Base-by-base conservation (phyloP, 2,113 vertebrate genomes). In the Elgaria multicarinata region DNA sequence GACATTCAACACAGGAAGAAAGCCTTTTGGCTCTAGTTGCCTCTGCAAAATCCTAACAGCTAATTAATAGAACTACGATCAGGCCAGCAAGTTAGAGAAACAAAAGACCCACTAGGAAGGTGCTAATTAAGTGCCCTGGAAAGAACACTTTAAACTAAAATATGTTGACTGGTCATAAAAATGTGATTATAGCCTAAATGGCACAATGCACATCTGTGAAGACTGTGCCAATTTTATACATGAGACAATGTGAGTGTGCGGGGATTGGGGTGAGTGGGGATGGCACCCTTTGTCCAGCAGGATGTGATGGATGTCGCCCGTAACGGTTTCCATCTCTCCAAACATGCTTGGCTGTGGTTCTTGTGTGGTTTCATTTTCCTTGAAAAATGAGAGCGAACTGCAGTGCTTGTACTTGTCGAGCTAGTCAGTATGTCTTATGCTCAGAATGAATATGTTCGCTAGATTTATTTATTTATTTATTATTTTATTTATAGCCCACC, bases 21-120 rank as follows among this genome's bases (percentile, higher is more conserved):
- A 87, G 3, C 3, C 14, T 89, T 88, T 92, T 84, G 84, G 92
- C 76, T 87, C 44, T 3, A 50, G 82, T 72, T 91, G 88, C 86
- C 91, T 90, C 72, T 67, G 33, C n/a, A 85, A 33, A 80, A n/a
- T 55, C 92, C 78, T 88, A 87, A 88, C 87, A 86, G 50, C 90
- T 86, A 44, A 88, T 93, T 72, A 85, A 76, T 33, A 64, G 42
- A 53, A 50, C 36, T 55, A 6, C 18, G 78, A 84, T 83, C 76
- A 92, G 58, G 26, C 26, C 77, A 91, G 53, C 0, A 1, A 6
- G 67, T 74, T 0, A 4, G 42, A 44, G 20, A 24, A 31, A 79
- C 76, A n/a, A 44, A 75, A 92, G 90, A 90, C 90, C 20, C n/a
- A 74, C 2, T n/a, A 74, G 84, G 55, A 75, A 83, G 64, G 71